phyloP scores from a whole-genome alignment of 1,140 invertebrate species.

The Armadillidium nasatum region DNA sequence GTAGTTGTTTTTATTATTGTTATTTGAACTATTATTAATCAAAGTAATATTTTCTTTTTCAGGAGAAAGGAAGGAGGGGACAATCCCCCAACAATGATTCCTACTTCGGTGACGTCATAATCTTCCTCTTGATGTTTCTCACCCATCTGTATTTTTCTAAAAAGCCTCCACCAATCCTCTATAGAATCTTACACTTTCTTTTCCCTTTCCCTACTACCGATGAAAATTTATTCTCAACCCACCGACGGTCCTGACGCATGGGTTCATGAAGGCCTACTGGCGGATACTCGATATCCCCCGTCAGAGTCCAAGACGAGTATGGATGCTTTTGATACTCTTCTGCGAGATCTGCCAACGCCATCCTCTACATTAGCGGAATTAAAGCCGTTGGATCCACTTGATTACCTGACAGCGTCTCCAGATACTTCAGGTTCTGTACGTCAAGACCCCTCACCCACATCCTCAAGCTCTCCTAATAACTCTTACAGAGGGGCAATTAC shows the following conservation, averaged over 20 bases:
- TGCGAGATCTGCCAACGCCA: slow-evolving; percentile 50
- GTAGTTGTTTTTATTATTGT: too few relatives aligned
- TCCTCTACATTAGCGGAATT: slow-evolving; percentile 65
- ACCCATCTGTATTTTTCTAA: slow-evolving; percentile 14
- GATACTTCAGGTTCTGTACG: slow-evolving; percentile 40
- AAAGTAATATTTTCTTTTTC: background rate
- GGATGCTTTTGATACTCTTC: slow-evolving; percentile 61
- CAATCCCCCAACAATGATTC: background rate
- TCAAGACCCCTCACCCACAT: slow-evolving; percentile 69
- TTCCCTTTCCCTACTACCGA: slow-evolving; percentile 27
- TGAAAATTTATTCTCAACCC: slow-evolving; percentile 46
- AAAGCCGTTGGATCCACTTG: slow-evolving; percentile 76
- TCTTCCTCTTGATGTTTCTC: slow-evolving; percentile 21
- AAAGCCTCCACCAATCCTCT: slow-evolving; percentile 16
- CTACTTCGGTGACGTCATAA: background rate
- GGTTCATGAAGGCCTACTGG: slow-evolving; percentile 44
- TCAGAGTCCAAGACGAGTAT: slow-evolving; percentile 54
- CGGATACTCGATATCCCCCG: slow-evolving; percentile 44
- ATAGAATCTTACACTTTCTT: background rate
- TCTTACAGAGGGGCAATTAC: slow-evolving; percentile 54
- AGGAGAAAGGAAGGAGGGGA: background rate
- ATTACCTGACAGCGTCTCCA: slow-evolving; percentile 66
- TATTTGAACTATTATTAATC: too few relatives aligned
- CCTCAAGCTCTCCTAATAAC: slow-evolving; percentile 47
- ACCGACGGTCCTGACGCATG: slow-evolving; percentile 44